A percentile compares a stretch with the other conserved stretches of the same genome.
These are phyloP conservation scores for Pherbina coryleti DNA, from an alignment of 2,888 invertebrate species.

Conservation along the genomic window DNA sequence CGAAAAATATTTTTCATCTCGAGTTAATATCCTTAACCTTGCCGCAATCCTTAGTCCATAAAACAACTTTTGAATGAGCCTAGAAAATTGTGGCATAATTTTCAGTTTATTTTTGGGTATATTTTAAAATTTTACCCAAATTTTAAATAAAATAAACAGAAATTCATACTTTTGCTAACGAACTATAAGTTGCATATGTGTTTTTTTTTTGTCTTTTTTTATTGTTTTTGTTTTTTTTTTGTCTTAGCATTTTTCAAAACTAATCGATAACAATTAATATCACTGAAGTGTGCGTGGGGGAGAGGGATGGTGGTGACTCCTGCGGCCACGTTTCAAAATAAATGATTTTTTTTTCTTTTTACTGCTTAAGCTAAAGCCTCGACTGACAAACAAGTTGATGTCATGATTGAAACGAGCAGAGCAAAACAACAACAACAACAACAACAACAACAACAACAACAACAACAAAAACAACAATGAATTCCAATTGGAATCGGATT, in stretches of 20 bases:
- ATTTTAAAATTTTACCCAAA: no score
- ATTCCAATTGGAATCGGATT: conserved; percentile 23
- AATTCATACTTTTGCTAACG: background rate
- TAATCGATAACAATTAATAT: conserved; percentile 54
- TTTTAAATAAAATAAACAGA: background rate
- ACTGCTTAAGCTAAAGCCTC: background rate
- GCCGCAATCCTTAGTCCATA: no score
- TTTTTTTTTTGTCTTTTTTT: background rate
- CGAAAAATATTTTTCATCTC: no score
- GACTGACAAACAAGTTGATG: conserved; percentile 46
- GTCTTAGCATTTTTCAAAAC: conserved; percentile 46
- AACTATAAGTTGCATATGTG: background rate
- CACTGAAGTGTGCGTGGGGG: background rate
- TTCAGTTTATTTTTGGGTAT: no score
- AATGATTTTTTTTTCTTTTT: background rate
- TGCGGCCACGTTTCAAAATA: conserved; percentile 9
- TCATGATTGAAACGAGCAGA: conserved; percentile 44
- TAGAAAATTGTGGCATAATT: no score
- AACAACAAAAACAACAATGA: conserved; percentile 3
- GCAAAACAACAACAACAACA: conserved; percentile 27
- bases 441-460: conserved; percentile 26
- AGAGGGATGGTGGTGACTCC: background rate
- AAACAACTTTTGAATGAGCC: no score
- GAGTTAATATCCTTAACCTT: no score
- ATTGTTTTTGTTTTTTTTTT: background rate